phyloP scores from a whole-genome alignment of 35 echinoderm and acorn worm species.

The Strongylocentrotus purpuratus region DNA sequence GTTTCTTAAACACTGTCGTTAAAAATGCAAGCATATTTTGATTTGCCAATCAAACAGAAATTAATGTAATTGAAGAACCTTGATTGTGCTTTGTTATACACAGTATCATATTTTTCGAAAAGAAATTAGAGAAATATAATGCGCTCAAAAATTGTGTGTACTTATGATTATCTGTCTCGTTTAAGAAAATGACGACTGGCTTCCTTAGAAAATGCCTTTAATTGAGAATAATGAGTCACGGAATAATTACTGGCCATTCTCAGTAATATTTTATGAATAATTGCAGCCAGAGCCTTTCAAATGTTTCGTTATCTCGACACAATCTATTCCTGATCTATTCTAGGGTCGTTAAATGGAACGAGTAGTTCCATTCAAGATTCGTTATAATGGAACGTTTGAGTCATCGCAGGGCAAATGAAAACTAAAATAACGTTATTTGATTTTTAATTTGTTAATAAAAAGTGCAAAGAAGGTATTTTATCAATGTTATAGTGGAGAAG shows the following conservation, averaged over 20 bases:
- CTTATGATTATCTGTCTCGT: neutral
- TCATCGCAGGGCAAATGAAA: neutral
- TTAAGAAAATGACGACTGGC: neutral
- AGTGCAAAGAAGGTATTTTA: neutral
- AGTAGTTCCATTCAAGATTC: neutral
- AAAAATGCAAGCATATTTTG: too few species aligned
- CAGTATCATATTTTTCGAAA: neutral
- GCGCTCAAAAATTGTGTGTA: neutral
- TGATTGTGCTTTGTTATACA: neutral
- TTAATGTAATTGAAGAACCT: neutral
- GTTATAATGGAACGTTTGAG: neutral
- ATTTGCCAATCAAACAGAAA: neutral
- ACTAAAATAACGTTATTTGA: neutral
- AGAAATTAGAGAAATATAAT: neutral
- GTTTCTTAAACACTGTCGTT: too few species aligned
- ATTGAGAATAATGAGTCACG: neutral
- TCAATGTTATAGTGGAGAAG: neutral
- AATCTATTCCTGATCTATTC: neutral
- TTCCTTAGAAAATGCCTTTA: neutral
- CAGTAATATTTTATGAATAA: neutral
- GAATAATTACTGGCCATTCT: neutral
- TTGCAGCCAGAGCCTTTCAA: neutral
- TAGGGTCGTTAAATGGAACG: neutral
- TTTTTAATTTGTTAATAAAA: neutral
- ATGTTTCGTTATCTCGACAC: neutral